Conservation (phyloP, 2,888 invertebrate species). For the Seira musarum region DNA sequence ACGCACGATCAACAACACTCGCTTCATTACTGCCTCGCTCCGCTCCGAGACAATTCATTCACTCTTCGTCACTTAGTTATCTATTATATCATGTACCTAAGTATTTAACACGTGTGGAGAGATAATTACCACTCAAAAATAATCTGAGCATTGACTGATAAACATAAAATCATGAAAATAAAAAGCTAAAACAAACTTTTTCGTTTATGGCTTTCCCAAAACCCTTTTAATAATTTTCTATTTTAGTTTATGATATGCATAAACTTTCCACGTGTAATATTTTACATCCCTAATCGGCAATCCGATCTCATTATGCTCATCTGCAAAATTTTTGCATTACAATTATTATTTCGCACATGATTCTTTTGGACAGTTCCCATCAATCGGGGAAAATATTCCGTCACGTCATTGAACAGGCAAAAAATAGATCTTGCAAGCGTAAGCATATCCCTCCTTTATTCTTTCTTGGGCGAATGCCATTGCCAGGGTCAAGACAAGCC, state of each 20-base stretch:
- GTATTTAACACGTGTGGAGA: no score
- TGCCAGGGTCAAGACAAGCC: constrained; percentile 39
- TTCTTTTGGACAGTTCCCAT: no score
- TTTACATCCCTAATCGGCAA: not conserved
- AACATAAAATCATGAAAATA: no score
- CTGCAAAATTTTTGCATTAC: not conserved
- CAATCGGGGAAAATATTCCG: constrained; percentile 36
- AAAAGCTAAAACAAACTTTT: no score
- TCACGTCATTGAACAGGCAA: constrained; percentile 32
- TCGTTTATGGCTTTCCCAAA: not conserved
- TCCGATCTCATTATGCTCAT: not conserved
- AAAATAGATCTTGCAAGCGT: not conserved
- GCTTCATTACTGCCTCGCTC: no score
- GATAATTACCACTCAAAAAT: no score
- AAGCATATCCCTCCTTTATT: no score
- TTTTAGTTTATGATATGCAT: no score
- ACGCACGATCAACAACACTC: constrained; percentile 14
- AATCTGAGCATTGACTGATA: no score
- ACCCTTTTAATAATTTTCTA: not conserved
- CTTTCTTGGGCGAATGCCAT: no score
- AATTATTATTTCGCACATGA: not conserved
- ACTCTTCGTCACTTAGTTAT: not conserved
- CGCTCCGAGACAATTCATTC: no score
- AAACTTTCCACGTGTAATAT: not conserved
- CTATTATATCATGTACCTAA: no score